Evolutionary conservation across 1,140 invertebrate species (phyloP).

Genomic region (Dreissena rostriformis): DNA sequence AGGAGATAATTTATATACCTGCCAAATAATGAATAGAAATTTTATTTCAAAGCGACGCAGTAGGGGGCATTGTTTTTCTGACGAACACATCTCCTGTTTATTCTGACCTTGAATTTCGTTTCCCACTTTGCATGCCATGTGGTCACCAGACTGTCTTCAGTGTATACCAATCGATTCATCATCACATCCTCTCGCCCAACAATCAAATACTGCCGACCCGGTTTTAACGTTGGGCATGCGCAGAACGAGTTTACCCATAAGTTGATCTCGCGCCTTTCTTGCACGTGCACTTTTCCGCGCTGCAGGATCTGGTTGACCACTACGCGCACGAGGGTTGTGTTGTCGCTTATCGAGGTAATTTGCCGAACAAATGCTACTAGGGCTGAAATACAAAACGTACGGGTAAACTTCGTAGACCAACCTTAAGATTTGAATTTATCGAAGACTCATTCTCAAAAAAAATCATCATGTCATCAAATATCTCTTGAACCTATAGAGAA

Average conservation of each 20-base stretch:
- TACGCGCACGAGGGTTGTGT: slow-evolving; percentile 37
- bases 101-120: slow-evolving; percentile 46
- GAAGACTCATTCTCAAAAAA: no score
- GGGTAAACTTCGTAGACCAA: neutral
- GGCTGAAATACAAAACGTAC: slow-evolving; percentile 17
- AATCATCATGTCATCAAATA: no score
- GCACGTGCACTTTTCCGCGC: slow-evolving; percentile 44
- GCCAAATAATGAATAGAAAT: no score
- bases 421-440: neutral
- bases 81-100: no score
- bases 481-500: no score
- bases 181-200: slow-evolving; percentile 39
- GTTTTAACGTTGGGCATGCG: slow-evolving; percentile 29
- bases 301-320: slow-evolving; percentile 30
- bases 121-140: slow-evolving; percentile 54
- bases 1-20: no score
- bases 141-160: slow-evolving; percentile 26
- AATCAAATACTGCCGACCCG: slow-evolving; percentile 39
- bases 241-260: slow-evolving; percentile 36
- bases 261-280: slow-evolving; percentile 36
- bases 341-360: slow-evolving; percentile 22
- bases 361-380: slow-evolving; percentile 21
- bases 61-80: no score
- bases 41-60: no score
- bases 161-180: slow-evolving; percentile 32